These are phyloP conservation scores for Planococcus citri DNA, from an alignment of 1,140 invertebrate genomes.

Conservation along the genomic window DNA sequence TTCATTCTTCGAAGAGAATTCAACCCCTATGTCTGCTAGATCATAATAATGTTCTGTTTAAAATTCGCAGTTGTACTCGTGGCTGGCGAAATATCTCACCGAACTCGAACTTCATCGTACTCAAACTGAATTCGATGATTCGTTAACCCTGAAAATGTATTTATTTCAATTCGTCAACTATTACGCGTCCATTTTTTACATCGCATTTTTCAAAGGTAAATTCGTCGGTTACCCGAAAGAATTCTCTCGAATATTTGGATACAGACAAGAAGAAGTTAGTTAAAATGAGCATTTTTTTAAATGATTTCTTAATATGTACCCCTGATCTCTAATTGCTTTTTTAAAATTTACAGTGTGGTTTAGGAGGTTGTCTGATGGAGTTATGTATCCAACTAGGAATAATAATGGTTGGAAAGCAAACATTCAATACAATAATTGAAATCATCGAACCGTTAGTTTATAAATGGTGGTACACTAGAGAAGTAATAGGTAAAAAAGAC, in stretches of 20 bases:
- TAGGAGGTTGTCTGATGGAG: constrained; percentile 86
- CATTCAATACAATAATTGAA: constrained; percentile 81
- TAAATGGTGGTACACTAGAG: background rate
- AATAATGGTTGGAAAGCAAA: constrained; percentile 94
- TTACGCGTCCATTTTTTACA: constrained; percentile 97
- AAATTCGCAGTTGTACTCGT: constrained; percentile 61
- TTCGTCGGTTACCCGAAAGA: constrained; percentile 68
- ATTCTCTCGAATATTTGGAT: constrained; percentile 63
- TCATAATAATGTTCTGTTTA: background rate
- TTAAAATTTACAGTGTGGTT: constrained; percentile 49
- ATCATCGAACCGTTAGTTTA: constrained; percentile 48
- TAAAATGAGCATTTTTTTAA: background rate
- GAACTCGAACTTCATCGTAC: constrained; percentile 88
- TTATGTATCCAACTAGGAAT: constrained; percentile 87
- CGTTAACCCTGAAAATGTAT: constrained; percentile 92
- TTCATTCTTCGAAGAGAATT: background rate
- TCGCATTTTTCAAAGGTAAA: constrained; percentile 95
- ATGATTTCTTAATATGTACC: too few relatives aligned
- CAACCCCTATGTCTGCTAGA: too few relatives aligned
- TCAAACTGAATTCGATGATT: constrained; percentile 96
- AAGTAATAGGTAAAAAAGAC: background rate
- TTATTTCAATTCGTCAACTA: constrained; percentile 97
- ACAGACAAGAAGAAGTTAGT: constrained; percentile 68
- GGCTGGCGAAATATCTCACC: constrained; percentile 80
- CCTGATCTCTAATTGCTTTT: too few relatives aligned